These are phyloP conservation scores for Hypselothyrea guttata DNA, from an alignment of 2,888 invertebrate species.

Conservation along the genomic window DNA sequence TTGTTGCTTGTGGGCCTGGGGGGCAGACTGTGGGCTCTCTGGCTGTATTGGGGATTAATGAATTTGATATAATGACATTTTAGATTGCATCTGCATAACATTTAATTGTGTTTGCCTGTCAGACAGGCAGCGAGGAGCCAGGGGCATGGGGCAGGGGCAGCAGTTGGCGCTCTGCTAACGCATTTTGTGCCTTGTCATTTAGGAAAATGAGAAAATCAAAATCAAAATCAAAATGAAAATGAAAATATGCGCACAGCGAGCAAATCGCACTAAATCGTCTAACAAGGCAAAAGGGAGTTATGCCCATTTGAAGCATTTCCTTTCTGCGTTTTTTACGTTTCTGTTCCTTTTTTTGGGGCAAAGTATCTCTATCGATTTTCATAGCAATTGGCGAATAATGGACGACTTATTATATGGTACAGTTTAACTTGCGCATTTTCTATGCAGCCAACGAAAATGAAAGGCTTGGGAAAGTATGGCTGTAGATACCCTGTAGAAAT, in stretches of 20 bases:
- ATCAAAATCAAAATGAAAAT: conserved; percentile 15
- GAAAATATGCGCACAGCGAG: conserved; percentile 35
- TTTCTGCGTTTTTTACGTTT: too few species aligned
- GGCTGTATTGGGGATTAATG: conserved; percentile 76
- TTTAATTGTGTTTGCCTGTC: conserved; percentile 78
- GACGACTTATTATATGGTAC: conserved; percentile 34
- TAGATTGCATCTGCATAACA: conserved; percentile 80
- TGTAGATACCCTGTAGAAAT: conserved; percentile 5
- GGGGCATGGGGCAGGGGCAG: neutral
- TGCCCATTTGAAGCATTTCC: too few species aligned
- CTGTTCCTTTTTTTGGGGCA: conserved; percentile 19
- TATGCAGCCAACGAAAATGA: conserved; percentile 3
- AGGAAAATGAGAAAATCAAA: conserved; percentile 42
- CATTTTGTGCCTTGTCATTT: conserved; percentile 76
- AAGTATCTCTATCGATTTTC: conserved; percentile 43
- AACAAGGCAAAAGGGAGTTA: neutral
- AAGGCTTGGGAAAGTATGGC: too few species aligned
- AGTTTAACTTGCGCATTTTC: conserved; percentile 40
- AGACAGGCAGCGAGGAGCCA: conserved; percentile 45
- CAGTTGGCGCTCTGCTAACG: conserved; percentile 50
- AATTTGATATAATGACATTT: conserved; percentile 80
- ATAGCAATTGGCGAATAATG: conserved; percentile 61
- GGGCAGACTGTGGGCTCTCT: conserved; percentile 19
- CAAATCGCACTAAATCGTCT: conserved; percentile 21
- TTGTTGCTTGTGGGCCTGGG: conserved; percentile 27